Base-by-base conservation (phyloP, 2,888 invertebrate genomes). In the Acleris laterana region DNA sequence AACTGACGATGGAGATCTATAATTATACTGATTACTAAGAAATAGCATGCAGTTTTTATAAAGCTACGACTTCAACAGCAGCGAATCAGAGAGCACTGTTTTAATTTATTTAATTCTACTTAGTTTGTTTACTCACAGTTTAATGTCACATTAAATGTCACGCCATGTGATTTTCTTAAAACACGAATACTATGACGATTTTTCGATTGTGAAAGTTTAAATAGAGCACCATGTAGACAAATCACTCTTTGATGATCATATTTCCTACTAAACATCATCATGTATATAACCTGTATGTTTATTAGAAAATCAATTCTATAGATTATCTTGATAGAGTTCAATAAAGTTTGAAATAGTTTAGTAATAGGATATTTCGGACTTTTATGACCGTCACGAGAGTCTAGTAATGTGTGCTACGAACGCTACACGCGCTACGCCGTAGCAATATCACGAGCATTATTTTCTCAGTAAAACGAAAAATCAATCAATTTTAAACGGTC, bases 341-440 rank as follows among this genome's bases (percentile, higher is more conserved):
- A 46, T n/a, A 5, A 46, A 46, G 46, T 5, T 46, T 17, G 17
- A 46, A 46, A n/a, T 46, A 17, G 6, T 46, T 46, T 6, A 5
- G 17, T 17, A 46, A n/a, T 4, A 44, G 5, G 6, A 46, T n/a
- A n/a, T 5, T 17, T 46, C n/a, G 7, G 7, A 17, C 17, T 46
- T 20, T 49, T 49, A 52, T 48, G 25, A 63, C 19, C 5, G 50
- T 55, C 51, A 65, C 65, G 66, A 48, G 17, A 52, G 42, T 44
- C n/a, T 19, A 50, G 20, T 67, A n/a, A 51, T 44, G n/a, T 56
- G 38, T 44, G 57, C 60, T 69, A 60, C 56, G 60, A 62, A 25
- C 51, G 66, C 66, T 66, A 66, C 66, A 49, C 28, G 17, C 9
- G 57, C 61, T 57, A 51, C 62, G 61, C 32, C 66, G 66, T 57